Base-by-base conservation (phyloP, 2,888 invertebrate species). In the Watsonalla binaria region DNA sequence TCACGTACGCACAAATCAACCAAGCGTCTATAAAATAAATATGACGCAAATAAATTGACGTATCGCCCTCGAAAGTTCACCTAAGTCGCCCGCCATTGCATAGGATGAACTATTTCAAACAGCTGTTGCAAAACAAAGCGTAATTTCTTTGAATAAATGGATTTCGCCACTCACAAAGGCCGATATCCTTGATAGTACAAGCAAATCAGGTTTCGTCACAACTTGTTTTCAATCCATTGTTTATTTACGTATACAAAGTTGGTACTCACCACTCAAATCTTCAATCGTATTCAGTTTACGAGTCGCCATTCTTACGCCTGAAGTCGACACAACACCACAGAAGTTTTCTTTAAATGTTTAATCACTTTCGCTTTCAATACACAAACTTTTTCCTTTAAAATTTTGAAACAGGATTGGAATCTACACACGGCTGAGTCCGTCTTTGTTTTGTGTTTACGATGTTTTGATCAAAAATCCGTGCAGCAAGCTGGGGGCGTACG, bases 261-360 rank as follows among this genome's bases (percentile, higher is more conserved):
- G 13, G 58, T 58, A 80, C 90, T 90, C 66, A 91, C 90, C 90
- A 72, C 90, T 90, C 52, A 91, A 65, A 75, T 90, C 90, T 76
- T 91, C 91, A 66, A 89, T 78, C 54, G 89, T 90, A 64, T 90
- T 90, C 70, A 90, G 76, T 69, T 91, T 91, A 67, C 84, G 76
- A 56, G 87, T 74, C 62, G 90, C 81, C 91, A 91, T 91, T 73
- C 79, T 82, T 61, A 60, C 58, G 57, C 47, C 48, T 33, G 53
- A 58, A 54, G 54, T 58, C 55, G 60, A 55, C 69, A 74, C 72
- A 62, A 55, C 73, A 74, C 76, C 60, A 55, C 54, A 51, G 45
- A 57, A 58, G 51, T 53, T 49, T 56, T 55, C 68, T 60, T 62
- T 65, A 53, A 56, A 33, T 52, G 47, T 57, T 60, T 68, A 61